Evolutionary conservation across 23 tunicate species (phyloP).

Genomic region (Ciona savignyi): DNA sequence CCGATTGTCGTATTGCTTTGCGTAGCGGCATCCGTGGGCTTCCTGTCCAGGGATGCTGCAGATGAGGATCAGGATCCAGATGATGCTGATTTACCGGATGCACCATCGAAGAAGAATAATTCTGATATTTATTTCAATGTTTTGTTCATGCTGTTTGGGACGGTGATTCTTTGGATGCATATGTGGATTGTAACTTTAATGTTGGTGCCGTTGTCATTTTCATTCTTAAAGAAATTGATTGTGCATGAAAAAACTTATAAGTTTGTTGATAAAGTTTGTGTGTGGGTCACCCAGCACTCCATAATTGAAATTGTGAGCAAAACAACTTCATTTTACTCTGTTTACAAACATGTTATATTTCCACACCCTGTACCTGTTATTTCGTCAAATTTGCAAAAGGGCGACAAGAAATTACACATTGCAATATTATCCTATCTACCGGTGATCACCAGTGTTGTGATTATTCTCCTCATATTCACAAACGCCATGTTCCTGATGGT

Average conservation of each 20-base stretch:
- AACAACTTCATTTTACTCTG: background rate
- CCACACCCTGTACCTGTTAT: background rate
- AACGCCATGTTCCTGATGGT: slow-evolving; percentile 33
- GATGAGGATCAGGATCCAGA: background rate
- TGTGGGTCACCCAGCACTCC: background rate
- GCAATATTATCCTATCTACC: slow-evolving; percentile 48
- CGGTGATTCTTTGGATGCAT: background rate
- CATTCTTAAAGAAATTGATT: slow-evolving; percentile 26
- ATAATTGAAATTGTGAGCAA: background rate
- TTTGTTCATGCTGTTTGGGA: background rate
- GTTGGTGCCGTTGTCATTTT: slow-evolving; percentile 15
- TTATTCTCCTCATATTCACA: slow-evolving; percentile 50
- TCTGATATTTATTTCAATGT: background rate
- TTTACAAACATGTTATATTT: background rate
- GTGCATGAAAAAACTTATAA: slow-evolving; percentile 15
- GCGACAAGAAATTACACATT: slow-evolving; percentile 45
- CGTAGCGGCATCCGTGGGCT: background rate
- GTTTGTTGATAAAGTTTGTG: background rate
- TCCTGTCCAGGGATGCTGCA: background rate
- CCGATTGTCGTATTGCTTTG: slow-evolving; percentile 22
- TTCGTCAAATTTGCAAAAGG: background rate
- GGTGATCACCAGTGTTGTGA: slow-evolving; percentile 55
- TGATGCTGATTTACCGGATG: background rate
- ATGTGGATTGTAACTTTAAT: background rate
- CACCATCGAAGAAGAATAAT: background rate